These are phyloP conservation scores for Heterotilapia buettikoferi DNA, from an alignment of 2,113 vertebrate species.

Conservation along the genomic window DNA sequence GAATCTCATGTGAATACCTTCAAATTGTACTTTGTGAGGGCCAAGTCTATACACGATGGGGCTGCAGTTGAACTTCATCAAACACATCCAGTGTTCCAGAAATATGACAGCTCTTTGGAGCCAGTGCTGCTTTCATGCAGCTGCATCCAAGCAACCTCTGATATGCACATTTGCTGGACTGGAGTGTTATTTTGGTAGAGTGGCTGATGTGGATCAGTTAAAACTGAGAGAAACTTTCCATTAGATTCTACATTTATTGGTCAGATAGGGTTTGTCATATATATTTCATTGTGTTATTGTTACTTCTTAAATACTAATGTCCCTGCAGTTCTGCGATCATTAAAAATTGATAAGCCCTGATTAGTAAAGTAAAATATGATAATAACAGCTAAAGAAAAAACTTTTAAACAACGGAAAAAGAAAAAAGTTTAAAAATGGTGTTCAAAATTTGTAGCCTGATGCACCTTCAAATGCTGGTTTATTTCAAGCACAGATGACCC, in stretches of 20 bases:
- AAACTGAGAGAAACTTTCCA: not conserved
- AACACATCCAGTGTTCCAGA: not conserved
- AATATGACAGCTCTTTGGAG: slow-evolving; percentile 7
- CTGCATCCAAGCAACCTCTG: not conserved
- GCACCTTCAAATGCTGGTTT: not conserved
- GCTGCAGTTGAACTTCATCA: not conserved
- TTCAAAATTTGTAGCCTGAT: not conserved
- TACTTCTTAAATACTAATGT: not conserved
- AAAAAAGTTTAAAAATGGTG: not conserved
- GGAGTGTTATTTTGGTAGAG: not conserved
- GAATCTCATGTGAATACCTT: not conserved
- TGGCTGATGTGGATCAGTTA: not conserved
- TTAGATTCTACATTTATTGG: not conserved
- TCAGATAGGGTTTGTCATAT: not conserved
- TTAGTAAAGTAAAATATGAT: not conserved
- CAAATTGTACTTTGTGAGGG: not conserved
- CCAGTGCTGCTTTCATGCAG: slow-evolving; percentile 8
- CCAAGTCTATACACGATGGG: not conserved
- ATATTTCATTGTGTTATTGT: not conserved
- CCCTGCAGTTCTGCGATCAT: not conserved
- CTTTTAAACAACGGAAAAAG: not conserved
- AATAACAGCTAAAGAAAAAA: not conserved
- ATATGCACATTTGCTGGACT: not conserved
- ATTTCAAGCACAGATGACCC: not conserved
- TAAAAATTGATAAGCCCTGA: not conserved